Evolutionary conservation across 2,797 vertebrate species (phyloP).

Genomic region (Pangasius macronema): DNA sequence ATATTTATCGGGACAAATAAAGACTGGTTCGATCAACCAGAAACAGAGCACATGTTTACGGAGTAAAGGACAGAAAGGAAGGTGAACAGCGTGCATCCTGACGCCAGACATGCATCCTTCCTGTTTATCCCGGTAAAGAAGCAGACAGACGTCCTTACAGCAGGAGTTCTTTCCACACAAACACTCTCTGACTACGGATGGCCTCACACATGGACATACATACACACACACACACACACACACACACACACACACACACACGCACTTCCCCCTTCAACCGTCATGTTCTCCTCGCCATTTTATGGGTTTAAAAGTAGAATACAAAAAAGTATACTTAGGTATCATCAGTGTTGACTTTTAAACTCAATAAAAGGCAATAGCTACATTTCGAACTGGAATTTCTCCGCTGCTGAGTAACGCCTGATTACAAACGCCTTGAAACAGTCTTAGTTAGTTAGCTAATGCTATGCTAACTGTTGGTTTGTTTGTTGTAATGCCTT

Average conservation of each 20-base stretch:
- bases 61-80: constrained; percentile 5
- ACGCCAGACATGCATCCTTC: constrained; percentile 45
- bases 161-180: constrained; percentile 40
- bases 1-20: neutral
- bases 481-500: neutral
- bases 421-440: neutral
- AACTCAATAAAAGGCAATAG: neutral
- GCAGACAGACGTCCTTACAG: constrained; percentile 38
- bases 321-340: neutral
- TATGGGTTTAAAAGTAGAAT: neutral
- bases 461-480: neutral
- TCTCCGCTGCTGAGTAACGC: neutral
- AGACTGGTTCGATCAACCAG: neutral
- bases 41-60: neutral
- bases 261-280: neutral
- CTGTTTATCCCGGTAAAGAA: constrained; percentile 47
- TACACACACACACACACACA: neutral
- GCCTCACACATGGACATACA: neutral
- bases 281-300: neutral
- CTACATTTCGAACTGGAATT: neutral
- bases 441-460: neutral
- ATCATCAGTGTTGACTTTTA: neutral
- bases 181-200: constrained; percentile 19
- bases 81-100: constrained; percentile 21
- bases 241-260: neutral